Conservation (phyloP, 2,113 vertebrate species). For the Tetrao urogallus region DNA sequence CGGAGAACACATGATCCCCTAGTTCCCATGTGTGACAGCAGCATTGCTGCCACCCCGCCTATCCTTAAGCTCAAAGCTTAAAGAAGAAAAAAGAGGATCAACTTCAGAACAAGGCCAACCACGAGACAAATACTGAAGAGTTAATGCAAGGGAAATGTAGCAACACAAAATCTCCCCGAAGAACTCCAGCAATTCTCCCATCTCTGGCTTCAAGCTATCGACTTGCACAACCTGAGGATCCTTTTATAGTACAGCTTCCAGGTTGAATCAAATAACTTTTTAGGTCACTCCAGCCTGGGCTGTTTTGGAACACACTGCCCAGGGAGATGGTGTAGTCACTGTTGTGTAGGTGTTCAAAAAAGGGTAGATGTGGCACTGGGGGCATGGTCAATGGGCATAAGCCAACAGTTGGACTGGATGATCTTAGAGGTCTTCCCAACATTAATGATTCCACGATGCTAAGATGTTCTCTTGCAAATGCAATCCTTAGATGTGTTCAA, state of each 20-base stretch:
- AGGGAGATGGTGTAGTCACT: too few species aligned
- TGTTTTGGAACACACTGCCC: too few species aligned
- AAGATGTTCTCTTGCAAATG: fast-evolving
- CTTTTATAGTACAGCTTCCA: neutral
- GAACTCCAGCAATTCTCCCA: neutral
- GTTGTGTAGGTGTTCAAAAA: too few species aligned
- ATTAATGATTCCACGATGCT: neutral
- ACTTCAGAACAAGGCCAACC: conserved; percentile 27
- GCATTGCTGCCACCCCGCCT: neutral
- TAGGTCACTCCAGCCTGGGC: neutral
- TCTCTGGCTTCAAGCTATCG: neutral
- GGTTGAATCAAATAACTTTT: neutral
- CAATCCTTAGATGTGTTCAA: neutral
- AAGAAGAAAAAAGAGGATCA: conserved; percentile 32
- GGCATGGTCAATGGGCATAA: too few species aligned
- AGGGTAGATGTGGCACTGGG: too few species aligned
- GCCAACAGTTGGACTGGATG: neutral
- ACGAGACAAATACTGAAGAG: neutral
- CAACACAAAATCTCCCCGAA: neutral
- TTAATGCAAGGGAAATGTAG: fast-evolving
- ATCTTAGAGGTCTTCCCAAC: neutral
- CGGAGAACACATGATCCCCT: neutral
- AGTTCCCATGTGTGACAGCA: neutral
- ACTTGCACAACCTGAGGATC: neutral
- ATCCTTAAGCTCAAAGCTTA: neutral